phyloP scores from a whole-genome alignment of 2,797 vertebrate genomes.

The Anas bahamensis region DNA sequence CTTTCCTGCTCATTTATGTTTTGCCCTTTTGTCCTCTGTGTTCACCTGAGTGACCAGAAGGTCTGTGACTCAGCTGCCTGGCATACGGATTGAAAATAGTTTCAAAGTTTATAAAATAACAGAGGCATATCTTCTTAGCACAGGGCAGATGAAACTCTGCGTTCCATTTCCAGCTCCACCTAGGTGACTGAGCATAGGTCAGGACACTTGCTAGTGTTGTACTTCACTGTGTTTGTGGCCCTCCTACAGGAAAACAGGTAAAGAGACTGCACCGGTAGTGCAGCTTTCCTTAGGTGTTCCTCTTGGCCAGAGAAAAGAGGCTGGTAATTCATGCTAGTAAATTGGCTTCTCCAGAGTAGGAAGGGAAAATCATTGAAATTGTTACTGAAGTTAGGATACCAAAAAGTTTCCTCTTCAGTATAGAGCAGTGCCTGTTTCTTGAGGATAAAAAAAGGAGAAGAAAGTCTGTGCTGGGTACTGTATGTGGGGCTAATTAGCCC shows the following conservation, averaged over 20 bases:
- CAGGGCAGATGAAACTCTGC: background rate
- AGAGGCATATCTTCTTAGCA: background rate
- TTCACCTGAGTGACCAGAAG: background rate
- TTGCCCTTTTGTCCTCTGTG: background rate
- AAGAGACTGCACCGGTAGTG: accelerated
- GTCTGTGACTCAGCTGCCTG: background rate
- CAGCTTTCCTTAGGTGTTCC: background rate
- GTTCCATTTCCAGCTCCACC: background rate
- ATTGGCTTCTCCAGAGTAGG: background rate
- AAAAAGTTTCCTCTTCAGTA: background rate
- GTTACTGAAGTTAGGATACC: background rate
- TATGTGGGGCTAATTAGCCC: background rate
- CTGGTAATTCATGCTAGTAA: background rate
- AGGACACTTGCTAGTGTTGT: background rate
- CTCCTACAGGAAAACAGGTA: background rate
- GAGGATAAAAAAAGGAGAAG: background rate
- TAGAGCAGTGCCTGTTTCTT: background rate
- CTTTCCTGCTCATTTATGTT: conserved; percentile 2
- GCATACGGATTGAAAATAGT: background rate
- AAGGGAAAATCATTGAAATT: background rate
- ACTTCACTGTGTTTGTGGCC: accelerated
- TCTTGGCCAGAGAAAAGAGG: background rate
- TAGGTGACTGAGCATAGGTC: accelerated
- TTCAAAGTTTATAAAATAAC: background rate
- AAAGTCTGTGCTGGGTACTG: background rate